Conservation (phyloP, 2,113 vertebrate species). For the Serinus canaria region DNA sequence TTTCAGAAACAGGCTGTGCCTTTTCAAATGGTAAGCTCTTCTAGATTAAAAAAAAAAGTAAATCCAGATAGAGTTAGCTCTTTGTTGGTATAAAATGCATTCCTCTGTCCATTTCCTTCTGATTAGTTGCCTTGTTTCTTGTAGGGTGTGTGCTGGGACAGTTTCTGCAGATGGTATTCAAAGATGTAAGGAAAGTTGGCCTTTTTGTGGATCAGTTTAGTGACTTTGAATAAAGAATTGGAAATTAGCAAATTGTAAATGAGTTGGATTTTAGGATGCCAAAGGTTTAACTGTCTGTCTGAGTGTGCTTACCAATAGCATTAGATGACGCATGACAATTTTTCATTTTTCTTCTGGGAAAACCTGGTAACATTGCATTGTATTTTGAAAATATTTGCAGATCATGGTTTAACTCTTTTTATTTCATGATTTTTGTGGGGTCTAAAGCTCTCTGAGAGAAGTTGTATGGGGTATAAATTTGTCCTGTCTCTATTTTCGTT, state of each 20-base stretch:
- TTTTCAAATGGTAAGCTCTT: not conserved
- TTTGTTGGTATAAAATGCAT: not conserved
- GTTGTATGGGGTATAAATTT: not conserved
- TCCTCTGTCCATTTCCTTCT: not conserved
- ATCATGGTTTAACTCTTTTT: not conserved
- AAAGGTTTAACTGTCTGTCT: not conserved
- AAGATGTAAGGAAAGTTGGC: not conserved
- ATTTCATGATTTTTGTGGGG: not conserved
- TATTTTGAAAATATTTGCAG: not conserved
- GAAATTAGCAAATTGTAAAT: not conserved
- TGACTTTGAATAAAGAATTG: not conserved
- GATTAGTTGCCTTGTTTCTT: not conserved
- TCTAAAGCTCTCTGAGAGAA: not conserved
- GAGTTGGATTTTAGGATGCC: not conserved
- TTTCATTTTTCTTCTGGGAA: not conserved
- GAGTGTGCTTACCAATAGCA: not conserved
- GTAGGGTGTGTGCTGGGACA: not conserved
- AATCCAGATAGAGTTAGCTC: not conserved
- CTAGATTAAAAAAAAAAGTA: not conserved
- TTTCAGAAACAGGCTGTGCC: not conserved
- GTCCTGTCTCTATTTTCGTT: not conserved
- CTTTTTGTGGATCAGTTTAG: not conserved
- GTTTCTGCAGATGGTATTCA: not conserved
- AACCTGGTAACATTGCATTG: not conserved
- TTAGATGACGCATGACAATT: not conserved